Evolutionary conservation across 1,140 invertebrate genomes (phyloP), one percentile per base, ranked within the genome.

Genomic region (Cydia pomonella): DNA sequence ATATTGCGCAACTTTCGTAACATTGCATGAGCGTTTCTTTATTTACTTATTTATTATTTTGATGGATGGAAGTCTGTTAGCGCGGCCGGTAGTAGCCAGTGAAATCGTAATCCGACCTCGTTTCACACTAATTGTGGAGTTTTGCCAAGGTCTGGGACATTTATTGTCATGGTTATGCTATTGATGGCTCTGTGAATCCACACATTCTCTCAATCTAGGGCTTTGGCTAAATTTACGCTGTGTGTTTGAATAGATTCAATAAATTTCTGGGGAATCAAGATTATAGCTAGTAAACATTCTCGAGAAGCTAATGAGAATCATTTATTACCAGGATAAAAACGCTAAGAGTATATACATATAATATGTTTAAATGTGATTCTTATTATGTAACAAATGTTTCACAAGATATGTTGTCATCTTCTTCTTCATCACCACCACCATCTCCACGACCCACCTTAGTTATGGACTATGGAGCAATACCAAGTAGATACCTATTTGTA

Each of bases 81-180:
- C 71, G 77, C 69, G 76, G 23, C n/a, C 38, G 74, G 53, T n/a
- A 7, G 18, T 23, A 10, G 9, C 23, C 53, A 59, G 53, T 59
- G 53, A 59, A 59, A 77, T 77, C 78, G 79, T 81, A 83, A 84
- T 84, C 82, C 87, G 79, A 81, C 75, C 74, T 82, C 79, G 76
- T 76, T 80, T 77, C 53, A 73, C 73, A 76, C 78, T 88, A 89
- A 87, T 88, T 88, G 84, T 92, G 89, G 89, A 90, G 83, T 84
- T 79, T 76, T 88, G 90, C 91, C 90, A 92, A 92, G 88, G 90
- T 89, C 88, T 88, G 77, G 82, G 82, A 33, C 82, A 80, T 88
- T 86, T 85, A 87, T 86, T 90, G 84, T 87, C 84, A 85, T 75
- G 83, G 84, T 79, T 73, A 69, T 73, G 50, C 69, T 73, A 72